Conservation (phyloP, 1,140 invertebrate species). For the Drosophila pectinifera region DNA sequence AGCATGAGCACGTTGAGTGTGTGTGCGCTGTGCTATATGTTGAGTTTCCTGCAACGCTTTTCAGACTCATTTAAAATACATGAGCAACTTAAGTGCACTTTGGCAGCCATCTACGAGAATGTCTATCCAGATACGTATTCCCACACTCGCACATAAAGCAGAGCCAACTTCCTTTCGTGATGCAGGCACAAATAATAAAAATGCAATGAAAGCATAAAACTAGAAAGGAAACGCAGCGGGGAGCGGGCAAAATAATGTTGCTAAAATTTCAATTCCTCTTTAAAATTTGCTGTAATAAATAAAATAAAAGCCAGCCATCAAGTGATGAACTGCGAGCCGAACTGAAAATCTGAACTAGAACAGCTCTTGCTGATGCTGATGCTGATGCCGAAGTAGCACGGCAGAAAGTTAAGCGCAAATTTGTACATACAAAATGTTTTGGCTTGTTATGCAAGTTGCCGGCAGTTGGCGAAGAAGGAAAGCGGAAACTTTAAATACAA, state of each 20-base stretch:
- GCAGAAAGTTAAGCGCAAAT: conserved; percentile 75
- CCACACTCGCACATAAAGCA: conserved; percentile 27
- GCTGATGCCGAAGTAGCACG: conserved; percentile 8
- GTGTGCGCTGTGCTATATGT: conserved; percentile 36
- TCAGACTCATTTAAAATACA: conserved; percentile 84
- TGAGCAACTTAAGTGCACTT: conserved; percentile 84
- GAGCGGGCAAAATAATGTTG: conserved; percentile 52
- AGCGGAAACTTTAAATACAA: conserved; percentile 78
- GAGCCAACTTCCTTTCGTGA: conserved; percentile 66
- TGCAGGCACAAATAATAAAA: conserved; percentile 78
- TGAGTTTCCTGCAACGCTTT: conserved; percentile 79
- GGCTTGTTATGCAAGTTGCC: conserved; percentile 74
- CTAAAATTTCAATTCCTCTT: conserved; percentile 53
- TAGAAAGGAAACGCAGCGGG: conserved; percentile 63
- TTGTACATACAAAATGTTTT: conserved; percentile 81
- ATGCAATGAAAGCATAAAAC: conserved; percentile 80
- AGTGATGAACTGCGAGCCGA: conserved; percentile 53
- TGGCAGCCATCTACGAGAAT: conserved; percentile 72
- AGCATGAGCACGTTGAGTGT: conserved; percentile 36
- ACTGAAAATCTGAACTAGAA: conserved; percentile 12
- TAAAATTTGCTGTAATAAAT: conserved; percentile 59
- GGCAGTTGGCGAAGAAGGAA: conserved; percentile 48
- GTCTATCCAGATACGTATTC: conserved; percentile 34
- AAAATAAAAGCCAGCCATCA: conserved; percentile 38
- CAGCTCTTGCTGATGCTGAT: not conserved